These are phyloP conservation scores for Myotis lucifugus DNA, from an alignment of 2,113 vertebrate species.

Conservation along the genomic window DNA sequence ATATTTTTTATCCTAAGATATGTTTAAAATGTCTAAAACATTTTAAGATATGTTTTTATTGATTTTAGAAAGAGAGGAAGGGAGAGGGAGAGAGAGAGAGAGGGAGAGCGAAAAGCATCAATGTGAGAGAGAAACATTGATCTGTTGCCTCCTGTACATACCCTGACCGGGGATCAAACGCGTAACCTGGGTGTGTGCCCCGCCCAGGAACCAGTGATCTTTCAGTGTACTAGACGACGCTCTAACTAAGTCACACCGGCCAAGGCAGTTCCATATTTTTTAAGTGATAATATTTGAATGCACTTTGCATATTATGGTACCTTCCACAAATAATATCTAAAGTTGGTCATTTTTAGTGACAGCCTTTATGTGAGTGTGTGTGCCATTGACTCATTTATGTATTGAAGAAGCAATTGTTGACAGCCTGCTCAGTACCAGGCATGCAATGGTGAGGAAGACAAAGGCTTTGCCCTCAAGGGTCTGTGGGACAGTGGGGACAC, in stretches of 20 bases:
- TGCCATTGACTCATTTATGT: background rate
- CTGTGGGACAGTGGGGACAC: background rate
- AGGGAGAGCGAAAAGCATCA: too few relatives aligned
- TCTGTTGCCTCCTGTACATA: background rate
- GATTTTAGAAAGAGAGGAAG: background rate
- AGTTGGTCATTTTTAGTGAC: background rate
- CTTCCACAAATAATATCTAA: background rate
- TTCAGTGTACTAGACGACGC: background rate
- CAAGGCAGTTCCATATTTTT: background rate
- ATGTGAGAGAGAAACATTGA: background rate
- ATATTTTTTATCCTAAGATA: background rate
- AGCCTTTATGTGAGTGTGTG: background rate
- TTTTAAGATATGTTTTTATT: too few relatives aligned
- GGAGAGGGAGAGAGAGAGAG: too few relatives aligned
- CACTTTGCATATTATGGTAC: background rate
- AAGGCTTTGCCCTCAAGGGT: background rate
- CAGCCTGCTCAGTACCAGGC: background rate
- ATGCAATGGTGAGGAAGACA: background rate
- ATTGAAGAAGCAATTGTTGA: background rate
- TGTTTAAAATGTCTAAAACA: too few relatives aligned
- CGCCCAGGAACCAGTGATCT: background rate
- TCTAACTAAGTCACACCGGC: background rate
- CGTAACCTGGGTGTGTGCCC: background rate
- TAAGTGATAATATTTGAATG: background rate
- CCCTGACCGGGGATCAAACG: background rate